Conservation (phyloP, 2,113 vertebrate species). For the Cyanoramphus novaezelandiae region DNA sequence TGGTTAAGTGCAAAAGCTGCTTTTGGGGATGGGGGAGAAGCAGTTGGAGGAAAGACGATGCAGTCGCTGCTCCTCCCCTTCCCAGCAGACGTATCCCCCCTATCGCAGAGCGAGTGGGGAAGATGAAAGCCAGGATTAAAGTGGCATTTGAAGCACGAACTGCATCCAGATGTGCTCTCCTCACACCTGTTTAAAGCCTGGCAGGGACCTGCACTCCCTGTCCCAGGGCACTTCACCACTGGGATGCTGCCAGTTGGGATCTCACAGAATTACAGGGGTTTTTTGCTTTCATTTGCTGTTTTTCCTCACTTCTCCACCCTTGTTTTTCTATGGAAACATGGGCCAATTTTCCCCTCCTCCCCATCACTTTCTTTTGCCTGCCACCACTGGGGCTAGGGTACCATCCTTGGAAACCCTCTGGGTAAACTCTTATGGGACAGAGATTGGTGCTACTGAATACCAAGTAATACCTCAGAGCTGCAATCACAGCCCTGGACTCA, state of each 20-base stretch:
- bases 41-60: neutral
- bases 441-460: neutral
- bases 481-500: neutral
- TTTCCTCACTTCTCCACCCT: neutral
- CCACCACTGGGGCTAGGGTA: neutral
- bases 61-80: neutral
- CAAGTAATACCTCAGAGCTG: neutral
- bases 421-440: neutral
- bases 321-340: neutral
- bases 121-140: conserved; percentile 61
- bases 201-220: neutral
- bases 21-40: neutral
- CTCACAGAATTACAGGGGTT: neutral
- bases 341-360: rapidly evolving
- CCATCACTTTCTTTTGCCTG: neutral
- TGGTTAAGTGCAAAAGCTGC: neutral
- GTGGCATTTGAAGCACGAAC: conserved; percentile 35
- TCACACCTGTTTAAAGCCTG: conserved; percentile 47
- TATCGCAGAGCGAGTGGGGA: neutral
- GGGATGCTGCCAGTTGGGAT: neutral
- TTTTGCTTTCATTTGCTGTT: neutral
- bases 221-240: neutral
- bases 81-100: neutral
- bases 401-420: rapidly evolving
- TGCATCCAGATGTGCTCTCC: neutral